Conservation (phyloP, 2,797 vertebrate genomes). For the Pseudochromis fuscus region DNA sequence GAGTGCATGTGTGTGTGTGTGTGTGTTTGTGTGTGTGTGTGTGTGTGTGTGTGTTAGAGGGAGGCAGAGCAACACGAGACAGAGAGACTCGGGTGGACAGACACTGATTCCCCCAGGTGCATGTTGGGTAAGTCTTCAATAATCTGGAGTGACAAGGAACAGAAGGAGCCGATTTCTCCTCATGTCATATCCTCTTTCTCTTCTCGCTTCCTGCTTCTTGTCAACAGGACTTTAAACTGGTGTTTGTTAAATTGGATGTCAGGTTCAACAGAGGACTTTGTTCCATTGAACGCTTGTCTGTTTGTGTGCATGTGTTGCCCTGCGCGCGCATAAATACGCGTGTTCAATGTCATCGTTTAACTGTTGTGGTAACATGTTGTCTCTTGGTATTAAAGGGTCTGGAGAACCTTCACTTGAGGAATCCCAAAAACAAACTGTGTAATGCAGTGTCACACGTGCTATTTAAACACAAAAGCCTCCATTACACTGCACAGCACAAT, state of each 20-base stretch:
- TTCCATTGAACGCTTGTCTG: slow-evolving; percentile 74
- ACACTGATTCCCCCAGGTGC: slow-evolving; percentile 88
- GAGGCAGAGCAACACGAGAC: slow-evolving; percentile 74
- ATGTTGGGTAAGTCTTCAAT: slow-evolving; percentile 88
- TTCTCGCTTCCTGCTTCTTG: slow-evolving; percentile 85
- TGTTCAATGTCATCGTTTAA: slow-evolving; percentile 55
- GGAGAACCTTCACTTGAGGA: slow-evolving; percentile 19
- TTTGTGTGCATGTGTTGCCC: slow-evolving; percentile 57
- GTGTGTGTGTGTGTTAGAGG: slow-evolving; percentile 46
- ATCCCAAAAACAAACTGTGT: slow-evolving; percentile 18
- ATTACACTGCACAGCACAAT: slow-evolving; percentile 29
- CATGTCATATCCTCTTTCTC: slow-evolving; percentile 86
- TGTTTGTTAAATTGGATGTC: slow-evolving; percentile 85
- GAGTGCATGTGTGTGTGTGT: slow-evolving; percentile 28
- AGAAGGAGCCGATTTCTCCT: slow-evolving; percentile 87
- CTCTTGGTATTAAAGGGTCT: slow-evolving; percentile 55
- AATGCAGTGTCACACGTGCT: slow-evolving; percentile 9
- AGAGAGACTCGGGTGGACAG: slow-evolving; percentile 82
- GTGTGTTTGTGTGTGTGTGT: slow-evolving; percentile 28
- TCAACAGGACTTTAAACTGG: slow-evolving; percentile 87
- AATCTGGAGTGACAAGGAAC: slow-evolving; percentile 88
- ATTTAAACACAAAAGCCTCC: slow-evolving; percentile 37
- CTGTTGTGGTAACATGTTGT: slow-evolving; percentile 67
- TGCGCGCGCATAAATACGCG: slow-evolving; percentile 12
- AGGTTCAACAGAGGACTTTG: slow-evolving; percentile 83